A percentile compares a stretch with the other conserved stretches of the same genome.
These are phyloP conservation scores for Microcebus griseorufus DNA, from an alignment of 2,113 vertebrate genomes.

Conservation along the genomic window DNA sequence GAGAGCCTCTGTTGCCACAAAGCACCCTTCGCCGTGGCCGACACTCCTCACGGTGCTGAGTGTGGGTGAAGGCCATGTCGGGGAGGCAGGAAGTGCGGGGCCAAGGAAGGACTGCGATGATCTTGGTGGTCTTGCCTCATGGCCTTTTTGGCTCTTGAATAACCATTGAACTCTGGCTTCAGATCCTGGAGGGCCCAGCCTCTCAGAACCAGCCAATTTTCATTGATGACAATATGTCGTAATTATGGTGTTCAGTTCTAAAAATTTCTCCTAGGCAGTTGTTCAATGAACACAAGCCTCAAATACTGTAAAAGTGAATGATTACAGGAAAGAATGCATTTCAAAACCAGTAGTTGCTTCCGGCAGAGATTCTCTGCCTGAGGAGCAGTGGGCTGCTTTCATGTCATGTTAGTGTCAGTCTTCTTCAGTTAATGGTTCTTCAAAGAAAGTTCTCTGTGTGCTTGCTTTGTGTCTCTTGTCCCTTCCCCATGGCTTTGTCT, in stretches of 20 bases:
- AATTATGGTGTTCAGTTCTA: too few species aligned
- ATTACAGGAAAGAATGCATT: fast-evolving
- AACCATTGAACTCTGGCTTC: background rate
- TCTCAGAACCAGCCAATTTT: background rate
- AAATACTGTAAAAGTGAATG: background rate
- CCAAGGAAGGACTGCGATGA: background rate
- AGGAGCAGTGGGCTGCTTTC: fast-evolving
- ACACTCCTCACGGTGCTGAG: fast-evolving
- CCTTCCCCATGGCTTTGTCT: background rate
- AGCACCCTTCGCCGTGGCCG: fast-evolving
- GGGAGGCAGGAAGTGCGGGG: background rate
- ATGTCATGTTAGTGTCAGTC: fast-evolving
- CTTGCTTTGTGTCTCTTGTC: too few species aligned
- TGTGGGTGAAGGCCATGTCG: fast-evolving
- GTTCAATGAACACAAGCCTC: background rate
- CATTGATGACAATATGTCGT: background rate
- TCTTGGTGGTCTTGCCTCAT: background rate
- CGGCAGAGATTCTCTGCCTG: fast-evolving
- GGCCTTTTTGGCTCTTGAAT: background rate
- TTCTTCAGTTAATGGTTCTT: fast-evolving
- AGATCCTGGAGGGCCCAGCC: background rate
- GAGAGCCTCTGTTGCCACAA: background rate
- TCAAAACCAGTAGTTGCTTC: background rate
- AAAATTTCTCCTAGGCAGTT: background rate
- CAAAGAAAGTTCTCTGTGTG: fast-evolving